These are phyloP conservation scores for Platysternon megacephalum DNA, from an alignment of 2,113 vertebrate genomes.

Conservation along the genomic window DNA sequence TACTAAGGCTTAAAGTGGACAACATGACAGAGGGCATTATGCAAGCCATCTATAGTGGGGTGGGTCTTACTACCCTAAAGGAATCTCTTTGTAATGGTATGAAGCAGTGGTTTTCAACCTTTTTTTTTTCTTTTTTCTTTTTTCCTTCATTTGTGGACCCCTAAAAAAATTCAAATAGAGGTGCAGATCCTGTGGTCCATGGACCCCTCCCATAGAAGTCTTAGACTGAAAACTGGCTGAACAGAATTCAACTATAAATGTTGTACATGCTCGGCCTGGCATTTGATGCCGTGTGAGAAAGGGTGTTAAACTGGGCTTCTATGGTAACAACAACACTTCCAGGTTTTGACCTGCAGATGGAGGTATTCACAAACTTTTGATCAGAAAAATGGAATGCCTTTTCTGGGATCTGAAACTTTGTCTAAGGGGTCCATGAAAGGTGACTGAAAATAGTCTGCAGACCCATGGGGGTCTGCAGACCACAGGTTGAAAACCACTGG, in stretches of 20 bases:
- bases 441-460: neutral
- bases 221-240: neutral
- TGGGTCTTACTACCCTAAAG: neutral
- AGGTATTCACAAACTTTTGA: neutral
- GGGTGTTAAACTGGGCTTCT: neutral
- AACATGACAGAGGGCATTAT: neutral
- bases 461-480: neutral
- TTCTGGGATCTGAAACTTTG: neutral
- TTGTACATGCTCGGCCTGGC: neutral
- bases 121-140: no score
- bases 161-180: neutral
- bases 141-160: neutral
- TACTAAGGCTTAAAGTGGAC: neutral
- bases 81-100: neutral
- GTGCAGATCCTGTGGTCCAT: neutral
- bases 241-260: neutral
- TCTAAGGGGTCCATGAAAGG: no score
- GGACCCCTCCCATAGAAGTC: neutral
- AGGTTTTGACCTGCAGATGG: neutral
- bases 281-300: neutral
- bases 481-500: neutral
- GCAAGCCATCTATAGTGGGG: neutral
- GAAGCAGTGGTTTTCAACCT: neutral
- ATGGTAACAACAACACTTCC: neutral
- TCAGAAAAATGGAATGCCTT: neutral